Evolutionary conservation across 2,113 vertebrate species (phyloP).

Genomic region (Psittacus erithacus): DNA sequence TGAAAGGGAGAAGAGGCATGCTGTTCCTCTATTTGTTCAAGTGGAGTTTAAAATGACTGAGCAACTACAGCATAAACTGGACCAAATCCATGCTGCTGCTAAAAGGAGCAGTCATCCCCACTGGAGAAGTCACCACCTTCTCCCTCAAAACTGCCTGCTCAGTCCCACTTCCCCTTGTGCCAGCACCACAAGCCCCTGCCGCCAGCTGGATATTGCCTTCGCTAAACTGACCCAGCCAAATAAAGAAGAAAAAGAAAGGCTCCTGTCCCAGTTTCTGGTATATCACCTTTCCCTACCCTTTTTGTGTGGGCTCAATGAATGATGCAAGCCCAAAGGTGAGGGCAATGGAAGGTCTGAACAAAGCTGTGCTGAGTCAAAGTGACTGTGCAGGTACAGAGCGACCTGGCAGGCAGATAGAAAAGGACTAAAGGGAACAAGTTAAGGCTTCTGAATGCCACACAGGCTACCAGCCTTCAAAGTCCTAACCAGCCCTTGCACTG

Average conservation of each 20-base stretch:
- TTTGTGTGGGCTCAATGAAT: rapidly evolving
- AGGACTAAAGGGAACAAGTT: neutral
- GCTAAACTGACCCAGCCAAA: rapidly evolving
- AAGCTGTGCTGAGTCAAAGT: neutral
- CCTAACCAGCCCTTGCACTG: neutral
- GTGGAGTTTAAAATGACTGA: neutral
- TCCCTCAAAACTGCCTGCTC: neutral
- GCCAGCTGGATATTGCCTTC: neutral
- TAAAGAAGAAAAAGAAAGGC: neutral
- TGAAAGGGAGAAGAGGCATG: neutral
- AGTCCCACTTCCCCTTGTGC: neutral
- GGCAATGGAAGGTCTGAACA: neutral
- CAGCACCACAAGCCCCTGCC: neutral
- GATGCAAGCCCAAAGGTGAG: neutral
- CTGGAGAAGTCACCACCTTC: rapidly evolving
- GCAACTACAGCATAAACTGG: neutral
- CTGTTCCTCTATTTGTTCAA: neutral
- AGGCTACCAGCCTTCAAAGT: neutral
- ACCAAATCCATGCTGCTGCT: neutral
- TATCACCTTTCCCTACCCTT: neutral
- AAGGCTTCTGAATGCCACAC: neutral
- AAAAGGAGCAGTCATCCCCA: neutral
- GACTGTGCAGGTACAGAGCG: neutral
- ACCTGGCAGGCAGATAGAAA: too few species aligned
- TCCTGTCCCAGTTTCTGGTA: neutral